Percentiles rank a stretch among this genome's conserved stretches.
Evolutionary conservation across 53 echinoderm and acorn worm species (phyloP).

Genomic region (Arbacia lixula): DNA sequence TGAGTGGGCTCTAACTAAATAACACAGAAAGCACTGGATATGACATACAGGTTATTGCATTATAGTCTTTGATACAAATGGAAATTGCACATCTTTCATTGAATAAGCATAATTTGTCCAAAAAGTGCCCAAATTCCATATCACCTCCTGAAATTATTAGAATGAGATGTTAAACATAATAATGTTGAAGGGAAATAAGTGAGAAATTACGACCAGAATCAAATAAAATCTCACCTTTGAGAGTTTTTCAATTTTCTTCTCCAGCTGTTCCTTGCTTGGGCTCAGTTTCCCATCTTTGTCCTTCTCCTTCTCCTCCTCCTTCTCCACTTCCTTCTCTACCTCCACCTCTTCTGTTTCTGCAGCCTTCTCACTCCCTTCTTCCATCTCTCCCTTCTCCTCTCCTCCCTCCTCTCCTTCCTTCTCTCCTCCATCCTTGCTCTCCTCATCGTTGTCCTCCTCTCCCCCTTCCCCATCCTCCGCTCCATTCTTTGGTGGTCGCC

Average conservation of each 20-base stretch:
- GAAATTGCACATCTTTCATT: too few relatives aligned
- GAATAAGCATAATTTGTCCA: too few relatives aligned
- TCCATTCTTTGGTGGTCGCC: slow-evolving; percentile 64
- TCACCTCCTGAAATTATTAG: too few relatives aligned
- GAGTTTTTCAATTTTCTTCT: slow-evolving; percentile 94
- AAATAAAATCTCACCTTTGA: slow-evolving; percentile 66
- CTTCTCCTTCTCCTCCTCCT: slow-evolving; percentile 12
- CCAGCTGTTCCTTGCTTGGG: slow-evolving; percentile 74
- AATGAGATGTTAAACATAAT: too few relatives aligned
- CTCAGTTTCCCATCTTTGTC: slow-evolving; percentile 33
- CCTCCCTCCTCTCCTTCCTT: slow-evolving; percentile 55
- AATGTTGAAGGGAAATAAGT: too few relatives aligned
- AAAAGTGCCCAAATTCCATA: too few relatives aligned
- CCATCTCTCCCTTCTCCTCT: slow-evolving; percentile 58
- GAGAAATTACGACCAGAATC: not conserved
- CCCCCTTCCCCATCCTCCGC: slow-evolving; percentile 43
- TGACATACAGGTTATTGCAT: too few relatives aligned
- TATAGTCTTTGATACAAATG: too few relatives aligned
- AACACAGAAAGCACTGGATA: too few relatives aligned
- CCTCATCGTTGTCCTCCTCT: slow-evolving; percentile 77
- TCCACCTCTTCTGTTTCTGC: slow-evolving; percentile 31
- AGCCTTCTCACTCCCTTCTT: slow-evolving; percentile 46
- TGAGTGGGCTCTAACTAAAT: too few relatives aligned
- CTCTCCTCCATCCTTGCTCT: slow-evolving; percentile 82
- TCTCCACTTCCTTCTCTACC: not conserved